Evolutionary conservation across 2,113 vertebrate species (phyloP), one percentile per base, ranked within the genome.

Genomic region (Albula glossodonta): DNA sequence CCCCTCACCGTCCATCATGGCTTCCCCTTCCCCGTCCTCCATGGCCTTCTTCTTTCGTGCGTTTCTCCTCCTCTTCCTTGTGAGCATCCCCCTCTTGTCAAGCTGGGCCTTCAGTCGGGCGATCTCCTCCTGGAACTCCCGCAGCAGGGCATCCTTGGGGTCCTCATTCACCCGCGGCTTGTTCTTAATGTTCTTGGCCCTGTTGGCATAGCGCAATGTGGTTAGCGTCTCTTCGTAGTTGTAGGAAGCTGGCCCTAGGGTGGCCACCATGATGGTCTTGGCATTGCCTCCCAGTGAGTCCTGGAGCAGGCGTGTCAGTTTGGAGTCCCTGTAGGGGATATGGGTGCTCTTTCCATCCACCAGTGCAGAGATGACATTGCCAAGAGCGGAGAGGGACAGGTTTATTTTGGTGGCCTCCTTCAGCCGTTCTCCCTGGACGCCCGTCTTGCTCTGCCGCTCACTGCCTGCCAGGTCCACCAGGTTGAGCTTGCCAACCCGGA

Each of bases 331-430:
- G 92, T 99, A 99, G 0, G 98, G 98, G 52, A 99, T 96, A 31
- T 99, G 98, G 0, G 97, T 95, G 90, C 98, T 98, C 80, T 96
- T 96, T 7, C 97, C 98, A 1, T 99, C 98, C 0, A 98, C 98
- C 13, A 99, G 93, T 0, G 98, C 97, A 0, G 98, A 99, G 86
- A 99, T 99, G 66, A 99, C 98, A 0, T 99, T 99, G 84, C 98
- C 98, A 92, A 99, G 90, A 0, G 98, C 98, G 0, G 98, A 99
- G 52, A 99, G 95, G 0, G 98, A 99, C 10, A 99, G 97, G 92
- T 99, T 99, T 94, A 99, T 99, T 93, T 99, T 99, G 86, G 98
- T 97, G 0, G 98, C 98, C 83, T 99, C 98, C 85, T 98, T 98
- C 22, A 98, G 96, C 51, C 98, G 96, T 84, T 99, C 97, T 0